Conservation (phyloP, 2,888 invertebrate species). For the Atrina japonica region DNA sequence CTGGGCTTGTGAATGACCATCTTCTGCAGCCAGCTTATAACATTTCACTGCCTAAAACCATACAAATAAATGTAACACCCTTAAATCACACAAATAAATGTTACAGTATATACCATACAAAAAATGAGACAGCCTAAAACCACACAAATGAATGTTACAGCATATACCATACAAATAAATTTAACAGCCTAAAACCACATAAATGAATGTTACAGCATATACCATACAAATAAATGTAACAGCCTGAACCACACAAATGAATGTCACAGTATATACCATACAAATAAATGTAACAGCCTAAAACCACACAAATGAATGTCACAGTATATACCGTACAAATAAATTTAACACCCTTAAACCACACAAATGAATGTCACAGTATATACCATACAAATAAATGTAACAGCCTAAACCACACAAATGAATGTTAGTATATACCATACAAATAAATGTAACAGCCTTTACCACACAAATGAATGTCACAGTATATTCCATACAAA, state of each 20-base stretch:
- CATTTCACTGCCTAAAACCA: slow-evolving; percentile 85
- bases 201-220: no score
- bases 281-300: slow-evolving; percentile 87
- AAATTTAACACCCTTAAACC: neutral
- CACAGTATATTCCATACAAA: no score
- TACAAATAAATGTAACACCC: neutral
- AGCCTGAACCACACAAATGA: no score
- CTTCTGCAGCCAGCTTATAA: slow-evolving; percentile 85
- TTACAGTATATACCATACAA: no score
- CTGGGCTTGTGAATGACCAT: slow-evolving; percentile 86
- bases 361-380: neutral
- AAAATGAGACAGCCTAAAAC: neutral
- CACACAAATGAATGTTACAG: neutral
- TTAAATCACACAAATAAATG: neutral
- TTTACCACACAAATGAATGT: no score
- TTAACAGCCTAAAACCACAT: no score
- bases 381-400: no score
- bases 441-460: neutral
- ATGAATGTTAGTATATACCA: neutral
- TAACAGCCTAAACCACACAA: neutral
- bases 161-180: neutral
- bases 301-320: neutral
- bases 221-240: no score
- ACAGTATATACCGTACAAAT: neutral
- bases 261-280: no score